phyloP scores from a whole-genome alignment of 2,888 invertebrate genomes.

The Trissolcus brochymenae region DNA sequence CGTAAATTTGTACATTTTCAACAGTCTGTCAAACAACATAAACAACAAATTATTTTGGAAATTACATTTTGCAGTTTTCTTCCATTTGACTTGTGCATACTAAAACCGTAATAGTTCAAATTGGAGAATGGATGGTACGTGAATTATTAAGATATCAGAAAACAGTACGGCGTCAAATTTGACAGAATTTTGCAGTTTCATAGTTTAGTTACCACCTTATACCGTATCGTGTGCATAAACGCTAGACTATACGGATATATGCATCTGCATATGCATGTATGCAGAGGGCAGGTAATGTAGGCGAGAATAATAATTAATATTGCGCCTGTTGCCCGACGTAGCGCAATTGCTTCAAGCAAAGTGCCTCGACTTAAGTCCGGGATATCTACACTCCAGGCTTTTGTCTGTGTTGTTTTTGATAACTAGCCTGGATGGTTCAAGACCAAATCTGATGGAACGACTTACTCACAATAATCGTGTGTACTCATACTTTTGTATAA shows the following conservation, averaged over 20 bases:
- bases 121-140: not conserved
- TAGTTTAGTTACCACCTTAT: constrained; percentile 14
- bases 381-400: constrained; percentile 32
- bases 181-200: constrained; percentile 9
- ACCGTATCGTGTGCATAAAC: constrained; percentile 24
- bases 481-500: too few species aligned
- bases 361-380: constrained; percentile 31
- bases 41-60: too few species aligned
- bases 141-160: not conserved
- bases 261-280: constrained; percentile 32
- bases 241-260: constrained; percentile 12
- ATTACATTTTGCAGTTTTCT: too few species aligned
- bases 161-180: constrained; percentile 7
- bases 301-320: constrained; percentile 49
- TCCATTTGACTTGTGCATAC: too few species aligned
- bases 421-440: constrained; percentile 8
- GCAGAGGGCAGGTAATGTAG: constrained; percentile 42
- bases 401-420: constrained; percentile 49
- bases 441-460: too few species aligned
- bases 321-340: constrained; percentile 40
- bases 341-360: constrained; percentile 39
- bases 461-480: too few species aligned
- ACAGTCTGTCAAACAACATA: too few species aligned
- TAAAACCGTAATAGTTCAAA: not conserved
- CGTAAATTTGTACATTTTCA: too few species aligned